Percentiles rank a stretch among this genome's conserved stretches.
These are phyloP conservation scores for Odontophorus gujanensis DNA, from an alignment of 2,113 vertebrate species.

Conservation along the genomic window DNA sequence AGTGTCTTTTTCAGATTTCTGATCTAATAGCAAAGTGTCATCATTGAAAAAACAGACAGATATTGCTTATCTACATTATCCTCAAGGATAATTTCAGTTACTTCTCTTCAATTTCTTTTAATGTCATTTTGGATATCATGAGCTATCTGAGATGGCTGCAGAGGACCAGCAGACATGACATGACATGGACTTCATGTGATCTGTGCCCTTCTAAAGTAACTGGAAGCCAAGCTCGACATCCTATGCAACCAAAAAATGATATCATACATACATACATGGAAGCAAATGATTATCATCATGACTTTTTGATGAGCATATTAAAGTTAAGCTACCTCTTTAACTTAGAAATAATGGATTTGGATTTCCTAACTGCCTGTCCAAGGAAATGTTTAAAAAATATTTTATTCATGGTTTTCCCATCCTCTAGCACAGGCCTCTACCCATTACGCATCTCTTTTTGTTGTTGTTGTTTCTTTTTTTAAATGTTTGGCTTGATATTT, in stretches of 20 bases:
- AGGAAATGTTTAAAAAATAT: background rate
- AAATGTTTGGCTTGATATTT: background rate
- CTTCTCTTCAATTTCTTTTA: background rate
- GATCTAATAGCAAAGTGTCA: background rate
- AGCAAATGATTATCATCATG: background rate
- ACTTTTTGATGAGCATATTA: background rate
- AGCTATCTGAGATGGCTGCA: background rate
- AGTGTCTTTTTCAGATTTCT: background rate
- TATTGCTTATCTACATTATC: background rate
- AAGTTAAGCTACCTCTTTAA: background rate
- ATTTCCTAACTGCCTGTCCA: conserved; percentile 1
- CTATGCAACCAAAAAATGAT: background rate
- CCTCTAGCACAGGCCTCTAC: background rate
- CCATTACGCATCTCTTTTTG: background rate
- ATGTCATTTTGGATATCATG: background rate
- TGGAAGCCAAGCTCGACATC: background rate
- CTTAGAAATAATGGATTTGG: background rate
- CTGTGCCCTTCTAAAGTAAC: background rate
- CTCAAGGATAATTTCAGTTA: background rate
- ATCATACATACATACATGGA: background rate
- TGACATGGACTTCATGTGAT: background rate
- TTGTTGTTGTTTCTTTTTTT: conserved; percentile 29
- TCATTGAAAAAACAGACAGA: background rate
- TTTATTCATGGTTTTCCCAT: conserved; percentile 11
- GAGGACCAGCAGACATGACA: background rate